phyloP scores from a whole-genome alignment of 2,113 vertebrate genomes.

The Blennius ocellaris region DNA sequence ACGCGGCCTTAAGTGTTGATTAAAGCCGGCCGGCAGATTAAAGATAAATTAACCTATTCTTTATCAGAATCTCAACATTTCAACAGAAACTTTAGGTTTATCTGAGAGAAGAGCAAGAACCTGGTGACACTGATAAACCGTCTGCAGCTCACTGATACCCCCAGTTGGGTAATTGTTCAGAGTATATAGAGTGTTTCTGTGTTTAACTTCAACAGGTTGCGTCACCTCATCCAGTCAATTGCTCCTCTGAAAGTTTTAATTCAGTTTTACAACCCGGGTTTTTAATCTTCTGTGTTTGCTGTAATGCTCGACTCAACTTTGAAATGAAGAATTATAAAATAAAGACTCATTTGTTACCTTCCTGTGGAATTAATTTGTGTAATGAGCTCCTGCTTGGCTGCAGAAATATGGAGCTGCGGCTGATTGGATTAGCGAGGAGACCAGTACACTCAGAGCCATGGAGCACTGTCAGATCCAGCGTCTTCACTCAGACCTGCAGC shows the following conservation, averaged over 20 bases:
- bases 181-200: too few relatives aligned
- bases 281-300: slow-evolving; percentile 12
- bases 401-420: slow-evolving; percentile 44
- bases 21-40: too few relatives aligned
- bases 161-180: too few relatives aligned
- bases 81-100: too few relatives aligned
- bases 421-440: slow-evolving; percentile 31
- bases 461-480: too few relatives aligned
- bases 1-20: too few relatives aligned
- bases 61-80: too few relatives aligned
- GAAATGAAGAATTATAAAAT: slow-evolving; percentile 9
- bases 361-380: slow-evolving; percentile 37
- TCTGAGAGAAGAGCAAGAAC: too few relatives aligned
- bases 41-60: too few relatives aligned
- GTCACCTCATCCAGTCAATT: neutral
- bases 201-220: neutral
- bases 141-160: too few relatives aligned
- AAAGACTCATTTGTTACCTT: slow-evolving; percentile 32
- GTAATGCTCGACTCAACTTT: slow-evolving; percentile 15
- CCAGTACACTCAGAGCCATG: neutral
- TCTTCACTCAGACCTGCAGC: too few relatives aligned
- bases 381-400: slow-evolving; percentile 28
- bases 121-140: too few relatives aligned
- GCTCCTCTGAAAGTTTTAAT: slow-evolving; percentile 7
- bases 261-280: neutral